These are phyloP conservation scores for Tychaedon coryphoeus DNA, from an alignment of 2,113 vertebrate species.

Conservation along the genomic window DNA sequence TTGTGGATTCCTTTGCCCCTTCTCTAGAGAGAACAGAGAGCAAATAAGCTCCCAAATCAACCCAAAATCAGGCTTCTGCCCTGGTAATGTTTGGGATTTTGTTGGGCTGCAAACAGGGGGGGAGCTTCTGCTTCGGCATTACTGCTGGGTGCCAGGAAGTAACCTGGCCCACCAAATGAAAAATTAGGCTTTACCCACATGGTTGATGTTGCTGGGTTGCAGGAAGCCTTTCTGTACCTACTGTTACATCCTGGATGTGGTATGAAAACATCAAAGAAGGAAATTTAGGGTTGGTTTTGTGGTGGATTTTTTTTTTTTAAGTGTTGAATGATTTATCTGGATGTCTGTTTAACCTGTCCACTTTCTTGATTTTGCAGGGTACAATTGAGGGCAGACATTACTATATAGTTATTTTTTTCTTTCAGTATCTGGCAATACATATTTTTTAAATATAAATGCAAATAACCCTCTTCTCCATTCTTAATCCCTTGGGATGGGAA, in stretches of 20 bases:
- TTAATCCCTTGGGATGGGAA: background rate
- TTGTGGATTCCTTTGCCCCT: background rate
- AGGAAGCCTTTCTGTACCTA: background rate
- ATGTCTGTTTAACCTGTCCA: background rate
- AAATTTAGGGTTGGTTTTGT: background rate
- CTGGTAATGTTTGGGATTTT: background rate
- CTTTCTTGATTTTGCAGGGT: background rate
- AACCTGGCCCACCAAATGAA: background rate
- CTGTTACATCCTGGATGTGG: background rate
- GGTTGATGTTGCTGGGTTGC: background rate
- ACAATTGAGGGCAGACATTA: background rate
- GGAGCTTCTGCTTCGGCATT: background rate
- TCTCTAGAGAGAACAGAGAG: background rate
- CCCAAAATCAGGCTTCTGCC: accelerated
- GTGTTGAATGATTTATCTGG: background rate
- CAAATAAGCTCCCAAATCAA: background rate
- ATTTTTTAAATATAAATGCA: background rate
- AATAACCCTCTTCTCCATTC: background rate
- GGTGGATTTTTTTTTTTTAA: background rate
- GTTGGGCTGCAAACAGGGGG: background rate
- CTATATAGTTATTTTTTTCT: background rate
- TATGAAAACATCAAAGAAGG: background rate
- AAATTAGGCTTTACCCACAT: background rate
- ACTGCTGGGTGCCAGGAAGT: background rate
- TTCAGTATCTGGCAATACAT: background rate